Base-by-base conservation (phyloP, 2,113 vertebrate genomes). In the Spheniscus mendiculus region DNA sequence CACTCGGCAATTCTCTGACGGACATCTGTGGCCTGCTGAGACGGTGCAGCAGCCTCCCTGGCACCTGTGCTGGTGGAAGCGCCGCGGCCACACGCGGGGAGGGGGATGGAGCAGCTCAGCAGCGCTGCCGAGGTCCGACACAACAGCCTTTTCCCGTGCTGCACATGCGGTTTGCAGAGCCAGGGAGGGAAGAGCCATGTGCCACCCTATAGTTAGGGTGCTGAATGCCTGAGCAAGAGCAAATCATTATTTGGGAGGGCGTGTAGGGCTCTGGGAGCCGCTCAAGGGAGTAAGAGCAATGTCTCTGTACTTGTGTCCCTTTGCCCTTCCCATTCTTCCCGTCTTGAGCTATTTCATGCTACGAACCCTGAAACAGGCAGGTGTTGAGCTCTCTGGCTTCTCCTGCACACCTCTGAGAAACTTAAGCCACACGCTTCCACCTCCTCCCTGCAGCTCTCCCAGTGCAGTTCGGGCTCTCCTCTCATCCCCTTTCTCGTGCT, bases 21-120 rank as follows among this genome's bases (percentile, higher is more conserved):
- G 95, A 92, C 91, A 86, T 95, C 94, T 89, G 89, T 83, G 70
- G 73, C 94, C 89, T 71, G 82, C 95, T 88, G 93, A 93, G 84
- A 85, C 15, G 74, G 89, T 80, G 74, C 74, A 50, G 90, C 45
- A 83, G 82, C 71, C 62, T 96, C 74, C 38, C 49, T 74, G 45
- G 93, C 84, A 91, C 89, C 87, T 90, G 91, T 21, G 74, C 66
- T 19, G 23, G 74, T 77, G 62, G 50, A 88, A 92, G 23, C 4
- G 3, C 18, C 1, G 5, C 2, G 11, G 79, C n/a, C 45, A 25
- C 18, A 21, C 2, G 9, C 7, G 1, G 1, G 70, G 67, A 83
- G 66, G 65, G 70, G 70, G 67, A 58, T 80, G 84, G 62, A 93
- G 50, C 62, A 21, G 36, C 65, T 96, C 87, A 69, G 93, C 50